Conservation (phyloP, 2,113 vertebrate species). For the Danio rerio region DNA sequence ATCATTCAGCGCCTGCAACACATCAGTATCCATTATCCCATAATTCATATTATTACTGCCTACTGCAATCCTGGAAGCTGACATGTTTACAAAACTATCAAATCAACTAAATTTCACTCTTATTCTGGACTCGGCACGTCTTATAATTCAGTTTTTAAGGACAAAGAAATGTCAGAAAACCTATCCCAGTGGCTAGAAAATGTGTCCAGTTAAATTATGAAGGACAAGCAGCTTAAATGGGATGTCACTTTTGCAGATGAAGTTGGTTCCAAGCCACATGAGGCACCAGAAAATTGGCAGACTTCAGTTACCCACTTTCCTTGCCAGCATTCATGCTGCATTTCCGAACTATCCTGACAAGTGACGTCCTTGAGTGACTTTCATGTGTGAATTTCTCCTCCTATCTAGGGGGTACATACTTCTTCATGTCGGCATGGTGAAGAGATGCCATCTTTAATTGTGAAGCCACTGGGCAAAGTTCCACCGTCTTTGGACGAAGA, state of each 20-base stretch:
- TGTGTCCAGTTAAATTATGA: conserved; percentile 27
- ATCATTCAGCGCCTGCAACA: background rate
- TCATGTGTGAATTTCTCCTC: conserved; percentile 11
- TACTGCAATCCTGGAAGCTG: background rate
- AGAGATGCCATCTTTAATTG: background rate
- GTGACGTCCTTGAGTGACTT: conserved; percentile 37
- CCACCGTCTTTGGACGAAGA: conserved; percentile 55
- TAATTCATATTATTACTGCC: conserved; percentile 3
- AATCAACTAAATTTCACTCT: background rate
- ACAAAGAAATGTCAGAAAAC: background rate
- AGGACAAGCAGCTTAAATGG: conserved; percentile 35
- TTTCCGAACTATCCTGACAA: conserved; percentile 41
- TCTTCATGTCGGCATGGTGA: background rate
- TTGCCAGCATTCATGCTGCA: conserved; percentile 38
- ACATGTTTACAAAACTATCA: conserved; percentile 16
- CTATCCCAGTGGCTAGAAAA: conserved; percentile 14
- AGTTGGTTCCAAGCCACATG: conserved; percentile 29
- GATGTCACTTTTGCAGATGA: conserved; percentile 28
- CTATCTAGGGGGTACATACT: background rate
- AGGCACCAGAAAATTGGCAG: conserved; percentile 34
- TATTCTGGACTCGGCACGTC: background rate
- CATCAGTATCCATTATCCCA: conserved; percentile 24
- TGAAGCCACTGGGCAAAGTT: conserved; percentile 57
- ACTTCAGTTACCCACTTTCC: background rate
- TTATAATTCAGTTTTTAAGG: background rate